A percentile compares a stretch with the other conserved stretches of the same genome.
Evolutionary conservation across 1,140 invertebrate genomes (phyloP).

Genomic region (Listronotus bonariensis): DNA sequence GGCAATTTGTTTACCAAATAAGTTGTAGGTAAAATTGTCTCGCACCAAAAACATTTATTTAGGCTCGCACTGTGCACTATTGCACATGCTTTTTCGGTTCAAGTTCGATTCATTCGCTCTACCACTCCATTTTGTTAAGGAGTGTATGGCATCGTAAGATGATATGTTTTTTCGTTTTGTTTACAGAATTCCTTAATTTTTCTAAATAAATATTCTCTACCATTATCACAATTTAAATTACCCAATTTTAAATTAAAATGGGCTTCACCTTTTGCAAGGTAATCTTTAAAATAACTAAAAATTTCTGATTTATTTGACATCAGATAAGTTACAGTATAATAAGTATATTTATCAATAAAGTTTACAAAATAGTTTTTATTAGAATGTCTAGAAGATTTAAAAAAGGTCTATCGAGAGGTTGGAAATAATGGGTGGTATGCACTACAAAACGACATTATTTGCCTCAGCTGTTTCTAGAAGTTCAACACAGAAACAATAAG

Average conservation of each 20-base stretch:
- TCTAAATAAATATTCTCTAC: constrained; percentile 53
- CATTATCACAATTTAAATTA: constrained; percentile 17
- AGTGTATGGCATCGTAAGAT: constrained; percentile 56
- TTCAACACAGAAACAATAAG: no score
- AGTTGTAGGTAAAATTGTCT: constrained; percentile 52
- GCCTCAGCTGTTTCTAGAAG: no score
- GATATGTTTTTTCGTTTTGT: constrained; percentile 57
- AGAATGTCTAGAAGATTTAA: no score
- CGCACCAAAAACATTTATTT: constrained; percentile 52
- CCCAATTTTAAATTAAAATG: constrained; percentile 9
- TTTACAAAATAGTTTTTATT: constrained; percentile 52
- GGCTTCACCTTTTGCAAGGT: constrained; percentile 4
- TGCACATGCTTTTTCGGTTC: constrained; percentile 55
- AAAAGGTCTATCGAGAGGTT: no score
- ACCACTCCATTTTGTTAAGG: constrained; percentile 60
- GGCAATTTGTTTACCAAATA: constrained; percentile 29
- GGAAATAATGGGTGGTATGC: no score
- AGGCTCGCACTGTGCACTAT: constrained; percentile 51
- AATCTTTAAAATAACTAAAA: constrained; percentile 51
- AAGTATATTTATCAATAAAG: constrained; percentile 53
- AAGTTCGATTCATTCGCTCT: constrained; percentile 56
- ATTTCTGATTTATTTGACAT: constrained; percentile 52
- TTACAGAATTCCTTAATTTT: constrained; percentile 55
- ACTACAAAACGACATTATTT: no score
- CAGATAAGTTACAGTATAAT: constrained; percentile 51